These are phyloP conservation scores for Drosophila novamexicana DNA, from an alignment of 1,140 invertebrate genomes.

Conservation along the genomic window DNA sequence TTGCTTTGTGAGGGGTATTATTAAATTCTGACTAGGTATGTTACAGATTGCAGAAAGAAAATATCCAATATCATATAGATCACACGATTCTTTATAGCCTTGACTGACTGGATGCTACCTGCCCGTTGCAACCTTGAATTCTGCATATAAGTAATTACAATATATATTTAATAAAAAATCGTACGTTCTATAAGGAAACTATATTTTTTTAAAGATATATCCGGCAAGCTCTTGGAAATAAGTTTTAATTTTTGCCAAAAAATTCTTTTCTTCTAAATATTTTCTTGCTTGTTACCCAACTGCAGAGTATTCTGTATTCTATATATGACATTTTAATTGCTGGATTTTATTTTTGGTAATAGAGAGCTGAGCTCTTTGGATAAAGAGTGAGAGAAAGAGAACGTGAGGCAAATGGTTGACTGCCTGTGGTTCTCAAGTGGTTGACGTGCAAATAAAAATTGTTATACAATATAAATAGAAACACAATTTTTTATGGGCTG, in stretches of 20 bases:
- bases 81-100: too few relatives aligned
- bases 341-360: background rate
- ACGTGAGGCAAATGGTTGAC: background rate
- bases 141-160: too few relatives aligned
- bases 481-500: slow-evolving; percentile 58
- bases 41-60: background rate
- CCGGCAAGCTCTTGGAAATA: too few relatives aligned
- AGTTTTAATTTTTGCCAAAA: too few relatives aligned
- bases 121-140: too few relatives aligned
- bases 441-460: slow-evolving; percentile 73
- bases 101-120: too few relatives aligned
- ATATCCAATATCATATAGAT: too few relatives aligned
- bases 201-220: too few relatives aligned
- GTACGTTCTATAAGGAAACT: too few relatives aligned
- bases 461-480: slow-evolving; percentile 79
- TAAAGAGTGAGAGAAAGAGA: background rate
- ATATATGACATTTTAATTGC: background rate
- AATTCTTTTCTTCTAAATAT: too few relatives aligned
- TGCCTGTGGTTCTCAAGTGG: slow-evolving; percentile 59
- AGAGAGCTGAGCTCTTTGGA: background rate
- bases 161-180: too few relatives aligned
- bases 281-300: too few relatives aligned
- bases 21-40: background rate
- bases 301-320: background rate
- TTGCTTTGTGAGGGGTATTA: background rate